Conservation (phyloP, 2,888 invertebrate genomes). For the Dryadula phaetusa region DNA sequence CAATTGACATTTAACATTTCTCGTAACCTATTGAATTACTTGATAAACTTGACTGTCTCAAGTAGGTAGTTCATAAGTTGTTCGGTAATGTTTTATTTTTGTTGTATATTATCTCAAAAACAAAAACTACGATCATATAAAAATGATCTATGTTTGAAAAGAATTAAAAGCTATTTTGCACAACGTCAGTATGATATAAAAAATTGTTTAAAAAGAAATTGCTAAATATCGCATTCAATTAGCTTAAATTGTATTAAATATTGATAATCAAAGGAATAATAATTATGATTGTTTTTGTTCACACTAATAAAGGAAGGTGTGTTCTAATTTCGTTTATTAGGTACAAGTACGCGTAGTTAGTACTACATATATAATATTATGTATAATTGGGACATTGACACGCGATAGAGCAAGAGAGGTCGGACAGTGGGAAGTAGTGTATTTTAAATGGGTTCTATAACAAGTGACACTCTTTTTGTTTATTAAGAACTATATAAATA, state of each 20-base stretch:
- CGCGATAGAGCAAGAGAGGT: conserved; percentile 1
- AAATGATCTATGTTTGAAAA: conserved; percentile 26
- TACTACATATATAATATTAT: conserved; percentile 18
- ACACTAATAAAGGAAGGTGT: conserved; percentile 5
- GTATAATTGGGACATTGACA: conserved; percentile 2
- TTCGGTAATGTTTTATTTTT: conserved; percentile 6
- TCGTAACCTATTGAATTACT: conserved; percentile 14
- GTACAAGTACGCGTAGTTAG: conserved; percentile 4
- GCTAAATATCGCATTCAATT: conserved; percentile 7
- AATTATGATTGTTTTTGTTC: conserved; percentile 13
- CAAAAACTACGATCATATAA: conserved; percentile 22
- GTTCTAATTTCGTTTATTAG: neutral
- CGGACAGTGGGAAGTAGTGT: neutral
- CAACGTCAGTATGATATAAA: conserved; percentile 24
- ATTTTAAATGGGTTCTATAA: conserved; percentile 15
- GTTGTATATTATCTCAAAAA: neutral
- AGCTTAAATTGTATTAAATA: conserved; percentile 20
- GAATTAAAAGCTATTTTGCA: conserved; percentile 35
- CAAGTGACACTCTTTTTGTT: conserved; percentile 14
- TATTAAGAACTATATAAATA: conserved; percentile 18
- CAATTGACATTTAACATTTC: conserved; percentile 1
- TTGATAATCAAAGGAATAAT: conserved; percentile 16
- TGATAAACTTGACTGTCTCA: neutral
- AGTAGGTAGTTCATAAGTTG: conserved; percentile 17
- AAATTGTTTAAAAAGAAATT: neutral